Conservation (phyloP, 2,797 vertebrate genomes). For the Acomys russatus region DNA sequence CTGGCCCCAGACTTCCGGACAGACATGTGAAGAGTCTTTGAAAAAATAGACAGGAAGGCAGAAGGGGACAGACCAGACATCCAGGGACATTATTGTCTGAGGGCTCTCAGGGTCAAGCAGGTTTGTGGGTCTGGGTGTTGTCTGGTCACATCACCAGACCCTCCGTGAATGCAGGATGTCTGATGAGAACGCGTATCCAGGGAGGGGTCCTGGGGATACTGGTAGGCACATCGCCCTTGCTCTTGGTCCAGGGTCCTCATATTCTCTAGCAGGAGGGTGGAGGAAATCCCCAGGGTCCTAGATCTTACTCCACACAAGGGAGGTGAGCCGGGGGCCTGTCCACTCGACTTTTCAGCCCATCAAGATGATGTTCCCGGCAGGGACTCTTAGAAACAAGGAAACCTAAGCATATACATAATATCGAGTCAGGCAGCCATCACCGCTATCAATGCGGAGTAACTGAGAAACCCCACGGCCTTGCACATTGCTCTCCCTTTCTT, state of each 20-base stretch:
- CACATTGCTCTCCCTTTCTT: background rate
- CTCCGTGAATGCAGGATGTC: background rate
- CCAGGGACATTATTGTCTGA: background rate
- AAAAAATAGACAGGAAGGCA: background rate
- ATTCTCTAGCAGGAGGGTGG: background rate
- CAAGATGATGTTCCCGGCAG: background rate
- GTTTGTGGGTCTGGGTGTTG: background rate
- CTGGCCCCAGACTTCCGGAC: background rate
- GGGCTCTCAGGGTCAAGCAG: no score
- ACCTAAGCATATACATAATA: background rate
- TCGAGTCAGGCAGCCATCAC: background rate
- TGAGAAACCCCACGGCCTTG: background rate
- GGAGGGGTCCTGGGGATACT: no score
- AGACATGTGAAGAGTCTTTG: background rate
- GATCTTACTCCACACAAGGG: background rate
- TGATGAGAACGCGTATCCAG: no score
- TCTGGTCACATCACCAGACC: background rate
- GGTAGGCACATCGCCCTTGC: accelerated
- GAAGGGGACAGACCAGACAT: background rate
- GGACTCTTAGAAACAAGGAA: background rate
- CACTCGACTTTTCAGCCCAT: background rate
- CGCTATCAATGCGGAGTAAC: background rate
- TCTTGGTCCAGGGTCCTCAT: background rate
- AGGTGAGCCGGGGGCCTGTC: background rate
- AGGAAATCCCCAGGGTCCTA: background rate